These are phyloP conservation scores for Rhabdornis inornatus DNA, from an alignment of 2,113 vertebrate genomes.

Conservation along the genomic window DNA sequence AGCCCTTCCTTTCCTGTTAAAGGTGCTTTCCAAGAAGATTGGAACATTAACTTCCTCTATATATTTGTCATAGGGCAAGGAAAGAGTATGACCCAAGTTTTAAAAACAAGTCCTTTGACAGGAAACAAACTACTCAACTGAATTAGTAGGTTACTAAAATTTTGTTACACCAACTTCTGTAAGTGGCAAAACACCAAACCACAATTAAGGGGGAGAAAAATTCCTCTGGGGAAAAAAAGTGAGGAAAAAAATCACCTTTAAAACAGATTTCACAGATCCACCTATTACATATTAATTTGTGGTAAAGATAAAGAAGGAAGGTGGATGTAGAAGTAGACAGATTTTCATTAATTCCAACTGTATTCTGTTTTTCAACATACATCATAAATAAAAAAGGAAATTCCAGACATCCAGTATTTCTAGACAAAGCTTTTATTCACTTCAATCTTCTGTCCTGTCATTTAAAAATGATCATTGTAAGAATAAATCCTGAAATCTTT, in stretches of 20 bases:
- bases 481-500: not conserved
- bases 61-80: not conserved
- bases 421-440: not conserved
- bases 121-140: not conserved
- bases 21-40: not conserved
- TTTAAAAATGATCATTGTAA: slow-evolving; percentile 24
- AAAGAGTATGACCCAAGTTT: not conserved
- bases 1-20: not conserved
- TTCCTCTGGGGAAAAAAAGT: not conserved
- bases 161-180: not conserved
- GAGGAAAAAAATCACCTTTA: not conserved
- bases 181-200: not conserved
- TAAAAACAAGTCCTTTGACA: not conserved
- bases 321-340: not conserved
- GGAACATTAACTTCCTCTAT: not conserved
- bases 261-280: not conserved
- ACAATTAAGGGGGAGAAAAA: not conserved
- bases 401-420: not conserved
- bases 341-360: not conserved
- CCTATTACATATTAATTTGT: not conserved
- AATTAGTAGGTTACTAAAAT: not conserved
- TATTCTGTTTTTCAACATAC: not conserved
- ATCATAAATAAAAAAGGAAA: slow-evolving; percentile 12
- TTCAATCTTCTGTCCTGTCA: not conserved
- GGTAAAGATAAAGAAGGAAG: not conserved